Evolutionary conservation across 2,113 vertebrate species (phyloP).

Genomic region (Poeciliopsis turrubarensis): DNA sequence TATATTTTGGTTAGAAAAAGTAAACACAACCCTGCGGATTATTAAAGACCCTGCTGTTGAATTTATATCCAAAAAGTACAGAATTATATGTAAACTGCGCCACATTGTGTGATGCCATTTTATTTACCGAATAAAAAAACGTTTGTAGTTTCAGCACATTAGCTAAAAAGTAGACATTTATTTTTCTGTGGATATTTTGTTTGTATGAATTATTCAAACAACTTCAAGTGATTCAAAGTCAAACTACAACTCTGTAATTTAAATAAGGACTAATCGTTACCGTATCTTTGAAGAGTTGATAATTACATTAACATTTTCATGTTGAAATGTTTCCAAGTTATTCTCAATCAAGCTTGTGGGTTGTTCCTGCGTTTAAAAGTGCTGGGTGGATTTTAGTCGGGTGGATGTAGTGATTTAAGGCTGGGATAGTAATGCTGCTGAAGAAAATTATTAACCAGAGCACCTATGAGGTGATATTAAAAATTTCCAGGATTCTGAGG

Average conservation of each 20-base stretch:
- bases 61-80: no score
- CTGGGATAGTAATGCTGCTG: not conserved
- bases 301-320: constrained; percentile 44
- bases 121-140: not conserved
- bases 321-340: constrained; percentile 14
- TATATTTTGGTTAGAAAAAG: no score
- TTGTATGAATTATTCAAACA: constrained; percentile 41
- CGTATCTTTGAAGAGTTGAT: constrained; percentile 6
- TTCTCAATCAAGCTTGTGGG: constrained; percentile 25
- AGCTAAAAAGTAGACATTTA: not conserved
- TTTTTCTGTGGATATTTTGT: constrained; percentile 9
- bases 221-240: constrained; percentile 26
- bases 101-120: no score
- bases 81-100: no score
- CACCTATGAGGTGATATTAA: not conserved
- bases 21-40: no score
- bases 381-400: constrained; percentile 10
- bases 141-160: not conserved
- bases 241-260: constrained; percentile 29
- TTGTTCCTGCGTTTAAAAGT: constrained; percentile 23
- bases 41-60: no score
- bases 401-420: not conserved
- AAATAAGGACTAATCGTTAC: constrained; percentile 2
- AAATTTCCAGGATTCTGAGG: constrained; percentile 6
- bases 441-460: not conserved